phyloP scores from a whole-genome alignment of 2,797 vertebrate genomes.

The Rhinella marina region DNA sequence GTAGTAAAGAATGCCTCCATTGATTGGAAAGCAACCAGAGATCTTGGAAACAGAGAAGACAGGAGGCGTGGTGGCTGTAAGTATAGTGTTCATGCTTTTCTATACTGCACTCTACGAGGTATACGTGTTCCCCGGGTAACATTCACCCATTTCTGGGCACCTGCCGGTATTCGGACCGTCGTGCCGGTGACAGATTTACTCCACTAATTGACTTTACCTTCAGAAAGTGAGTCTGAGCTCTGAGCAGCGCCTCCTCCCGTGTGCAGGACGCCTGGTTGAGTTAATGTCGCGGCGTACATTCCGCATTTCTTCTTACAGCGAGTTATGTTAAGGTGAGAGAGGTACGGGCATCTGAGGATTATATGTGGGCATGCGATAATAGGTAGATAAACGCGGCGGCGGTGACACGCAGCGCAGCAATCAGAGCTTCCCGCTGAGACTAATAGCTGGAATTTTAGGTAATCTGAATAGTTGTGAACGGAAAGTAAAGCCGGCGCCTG shows the following conservation, averaged over 20 bases:
- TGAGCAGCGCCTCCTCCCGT: too few species aligned
- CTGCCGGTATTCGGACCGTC: too few species aligned
- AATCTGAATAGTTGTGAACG: slow-evolving; percentile 43
- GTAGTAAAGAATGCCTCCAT: too few species aligned
- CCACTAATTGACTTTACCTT: too few species aligned
- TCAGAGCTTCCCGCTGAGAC: slow-evolving; percentile 47
- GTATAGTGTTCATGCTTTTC: too few species aligned
- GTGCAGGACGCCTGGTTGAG: not conserved
- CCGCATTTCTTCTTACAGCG: not conserved
- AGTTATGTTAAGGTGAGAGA: slow-evolving; percentile 16
- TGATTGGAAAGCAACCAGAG: too few species aligned
- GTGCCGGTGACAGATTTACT: not conserved
- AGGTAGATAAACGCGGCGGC: slow-evolving; percentile 23
- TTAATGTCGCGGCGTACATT: not conserved
- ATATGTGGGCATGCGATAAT: slow-evolving; percentile 23
- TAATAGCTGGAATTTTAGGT: slow-evolving; percentile 54
- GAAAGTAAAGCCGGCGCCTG: not conserved
- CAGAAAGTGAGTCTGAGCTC: not conserved
- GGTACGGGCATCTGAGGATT: not conserved
- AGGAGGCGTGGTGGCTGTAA: too few species aligned
- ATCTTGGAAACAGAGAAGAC: too few species aligned
- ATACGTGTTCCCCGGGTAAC: too few species aligned
- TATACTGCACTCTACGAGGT: too few species aligned
- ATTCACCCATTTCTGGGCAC: too few species aligned
- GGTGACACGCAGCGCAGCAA: slow-evolving; percentile 16